Base-by-base conservation (phyloP, 2,797 vertebrate species). In the Myripristis murdjan region DNA sequence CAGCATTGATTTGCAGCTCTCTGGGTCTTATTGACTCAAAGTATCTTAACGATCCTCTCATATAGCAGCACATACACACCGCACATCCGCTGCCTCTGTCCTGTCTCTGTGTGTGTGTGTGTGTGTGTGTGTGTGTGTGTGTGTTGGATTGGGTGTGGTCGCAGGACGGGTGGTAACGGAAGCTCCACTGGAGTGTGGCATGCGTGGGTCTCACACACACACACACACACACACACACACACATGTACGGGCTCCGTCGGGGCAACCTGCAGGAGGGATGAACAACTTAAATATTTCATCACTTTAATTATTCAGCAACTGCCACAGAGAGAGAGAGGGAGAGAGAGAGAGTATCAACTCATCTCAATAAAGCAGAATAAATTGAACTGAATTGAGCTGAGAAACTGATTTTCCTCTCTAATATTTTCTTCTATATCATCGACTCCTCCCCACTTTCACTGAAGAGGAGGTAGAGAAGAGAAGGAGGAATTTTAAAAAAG, bases 261-360 rank as follows among this genome's bases (percentile, higher is more conserved):
- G 89, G 85, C 51, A 54, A 87, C 89, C 90, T 84, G 75, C 87
- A 84, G 91, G 92, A 90, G 88, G 89, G 77, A 85, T 81, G 83
- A 92, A 91, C 89, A 91, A 90, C 92, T 87, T 94, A 91, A 93
- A 95, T 95, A 93, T 95, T 95, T 94, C 72, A 95, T 94, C 85
- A 86, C 87, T 87, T 93, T 84, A 90, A 93, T 94, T 92, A 94
- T 95, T 93, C 76, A 95, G 77, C 74, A 84, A 80, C 80, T 84
- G 81, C 81, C 79, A 82, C 74, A 79, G 60, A 63, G 84, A 80
- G 66, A 62, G 75, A 75, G 75, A 48, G 64, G 59, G 55, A 15
- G 61, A 66, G 69, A 18, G 80, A 60, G 55, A 62, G 35, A 68
- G 44, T n/a, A n/a, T n/a, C n/a, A n/a, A 57, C 71, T 70, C 76